These are phyloP conservation scores for Oikopleura vanhoeffeni DNA, from an alignment of 23 tunicate genomes.

Conservation along the genomic window DNA sequence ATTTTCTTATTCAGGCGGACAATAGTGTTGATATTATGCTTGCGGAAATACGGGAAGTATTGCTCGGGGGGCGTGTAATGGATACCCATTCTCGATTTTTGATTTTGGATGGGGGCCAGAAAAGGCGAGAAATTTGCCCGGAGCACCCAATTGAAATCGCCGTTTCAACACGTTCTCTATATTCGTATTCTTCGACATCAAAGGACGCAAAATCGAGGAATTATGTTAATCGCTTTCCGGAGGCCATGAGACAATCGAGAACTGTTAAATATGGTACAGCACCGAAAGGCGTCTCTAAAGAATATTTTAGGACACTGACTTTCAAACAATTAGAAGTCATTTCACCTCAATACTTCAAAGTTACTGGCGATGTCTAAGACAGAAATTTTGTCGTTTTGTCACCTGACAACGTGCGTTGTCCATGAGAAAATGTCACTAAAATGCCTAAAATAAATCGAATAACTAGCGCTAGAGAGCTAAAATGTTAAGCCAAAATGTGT, in stretches of 20 bases:
- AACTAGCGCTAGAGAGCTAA: too few species aligned
- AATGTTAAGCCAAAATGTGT: too few species aligned
- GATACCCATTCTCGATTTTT: constrained; percentile 93
- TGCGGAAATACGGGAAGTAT: constrained; percentile 92
- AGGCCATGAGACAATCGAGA: constrained; percentile 83
- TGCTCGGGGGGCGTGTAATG: constrained; percentile 98
- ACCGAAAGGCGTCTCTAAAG: too few species aligned
- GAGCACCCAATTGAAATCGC: constrained; percentile 99
- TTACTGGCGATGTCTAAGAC: too few species aligned
- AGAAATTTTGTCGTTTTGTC: too few species aligned
- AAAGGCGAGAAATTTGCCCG: constrained; percentile 84
- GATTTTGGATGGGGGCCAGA: constrained; percentile 96
- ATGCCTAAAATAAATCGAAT: too few species aligned
- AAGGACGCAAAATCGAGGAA: constrained; percentile 49
- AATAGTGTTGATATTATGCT: constrained; percentile 59
- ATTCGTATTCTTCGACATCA: constrained; percentile 95
- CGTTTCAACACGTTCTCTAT: constrained; percentile 96
- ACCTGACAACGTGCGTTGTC: too few species aligned
- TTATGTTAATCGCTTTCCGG: constrained; percentile 38
- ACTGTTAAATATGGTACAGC: too few species aligned
- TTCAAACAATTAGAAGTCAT: too few species aligned
- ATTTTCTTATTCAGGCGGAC: constrained; percentile 44
- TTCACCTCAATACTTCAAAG: too few species aligned
- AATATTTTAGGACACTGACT: too few species aligned
- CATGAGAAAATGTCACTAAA: too few species aligned